These are phyloP conservation scores for Drosophila robusta DNA, from an alignment of 2,888 invertebrate species.

Conservation along the genomic window DNA sequence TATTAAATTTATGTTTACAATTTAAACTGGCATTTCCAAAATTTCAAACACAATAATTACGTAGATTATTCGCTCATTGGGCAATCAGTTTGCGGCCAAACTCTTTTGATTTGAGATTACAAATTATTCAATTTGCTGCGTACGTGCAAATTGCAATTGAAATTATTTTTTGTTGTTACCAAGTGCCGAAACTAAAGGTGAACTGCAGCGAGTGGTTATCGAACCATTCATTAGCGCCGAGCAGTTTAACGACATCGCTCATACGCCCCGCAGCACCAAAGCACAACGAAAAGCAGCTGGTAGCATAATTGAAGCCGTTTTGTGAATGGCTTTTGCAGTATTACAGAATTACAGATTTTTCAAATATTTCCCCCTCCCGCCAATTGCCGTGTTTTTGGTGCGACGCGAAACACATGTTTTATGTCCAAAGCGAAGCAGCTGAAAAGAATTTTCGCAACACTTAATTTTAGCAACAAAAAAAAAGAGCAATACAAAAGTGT, in stretches of 20 bases:
- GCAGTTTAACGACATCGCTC: constrained; percentile 65
- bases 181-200: constrained; percentile 5
- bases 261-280: constrained; percentile 62
- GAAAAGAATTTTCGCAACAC: constrained; percentile 78
- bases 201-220: constrained; percentile 29
- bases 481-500: constrained; percentile 7
- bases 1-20: neutral
- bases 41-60: constrained; percentile 13
- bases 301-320: constrained; percentile 67
- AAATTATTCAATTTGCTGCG: constrained; percentile 35
- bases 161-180: constrained; percentile 1
- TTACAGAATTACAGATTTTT: constrained; percentile 77
- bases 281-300: constrained; percentile 23
- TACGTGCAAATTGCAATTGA: constrained; percentile 49
- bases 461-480: constrained; percentile 74
- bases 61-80: constrained; percentile 15
- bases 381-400: constrained; percentile 31
- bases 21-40: constrained; percentile 2
- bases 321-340: constrained; percentile 60
- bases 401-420: constrained; percentile 64
- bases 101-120: constrained; percentile 49
- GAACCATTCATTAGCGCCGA: constrained; percentile 65
- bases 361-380: constrained; percentile 52
- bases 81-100: constrained; percentile 43
- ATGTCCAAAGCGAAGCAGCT: constrained; percentile 47